A percentile compares a stretch with the other conserved stretches of the same genome.
phyloP scores from a whole-genome alignment of 2,888 invertebrate genomes.

The Zeuzera pyrina region DNA sequence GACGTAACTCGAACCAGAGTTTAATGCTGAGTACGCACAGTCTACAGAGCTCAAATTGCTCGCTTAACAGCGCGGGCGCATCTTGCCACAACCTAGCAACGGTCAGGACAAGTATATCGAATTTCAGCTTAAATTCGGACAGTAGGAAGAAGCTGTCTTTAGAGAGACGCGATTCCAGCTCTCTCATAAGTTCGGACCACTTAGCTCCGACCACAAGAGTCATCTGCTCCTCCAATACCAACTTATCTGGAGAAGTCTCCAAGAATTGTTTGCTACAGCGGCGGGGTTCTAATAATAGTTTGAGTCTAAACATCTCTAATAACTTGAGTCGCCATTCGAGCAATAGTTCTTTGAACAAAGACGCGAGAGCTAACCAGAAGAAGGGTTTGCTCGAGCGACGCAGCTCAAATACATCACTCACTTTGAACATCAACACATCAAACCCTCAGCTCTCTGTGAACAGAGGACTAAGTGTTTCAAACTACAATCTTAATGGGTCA shows the following conservation, averaged over 20 bases:
- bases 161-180: constrained; percentile 90
- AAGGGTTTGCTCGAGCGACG: constrained; percentile 87
- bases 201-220: constrained; percentile 51
- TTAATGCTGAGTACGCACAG: constrained; percentile 71
- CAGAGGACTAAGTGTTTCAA: constrained; percentile 60
- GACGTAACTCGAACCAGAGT: constrained; percentile 76
- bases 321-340: constrained; percentile 70
- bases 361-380: constrained; percentile 52
- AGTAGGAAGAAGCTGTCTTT: constrained; percentile 76
- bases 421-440: constrained; percentile 77
- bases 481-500: constrained; percentile 66
- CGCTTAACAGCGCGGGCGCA: constrained; percentile 53
- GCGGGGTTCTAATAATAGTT: constrained; percentile 88
- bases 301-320: constrained; percentile 82
- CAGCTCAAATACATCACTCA: constrained; percentile 92
- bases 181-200: constrained; percentile 77
- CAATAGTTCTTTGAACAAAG: constrained; percentile 69
- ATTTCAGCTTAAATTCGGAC: constrained; percentile 59
- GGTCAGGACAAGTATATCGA: constrained; percentile 59
- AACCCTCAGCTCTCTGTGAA: constrained; percentile 63
- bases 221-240: constrained; percentile 66
- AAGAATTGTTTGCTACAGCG: constrained; percentile 82
- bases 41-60: constrained; percentile 69
- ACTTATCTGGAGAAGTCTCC: constrained; percentile 43
- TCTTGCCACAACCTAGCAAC: constrained; percentile 58